Conservation (phyloP, 2,113 vertebrate species). For the Fregata magnificens region DNA sequence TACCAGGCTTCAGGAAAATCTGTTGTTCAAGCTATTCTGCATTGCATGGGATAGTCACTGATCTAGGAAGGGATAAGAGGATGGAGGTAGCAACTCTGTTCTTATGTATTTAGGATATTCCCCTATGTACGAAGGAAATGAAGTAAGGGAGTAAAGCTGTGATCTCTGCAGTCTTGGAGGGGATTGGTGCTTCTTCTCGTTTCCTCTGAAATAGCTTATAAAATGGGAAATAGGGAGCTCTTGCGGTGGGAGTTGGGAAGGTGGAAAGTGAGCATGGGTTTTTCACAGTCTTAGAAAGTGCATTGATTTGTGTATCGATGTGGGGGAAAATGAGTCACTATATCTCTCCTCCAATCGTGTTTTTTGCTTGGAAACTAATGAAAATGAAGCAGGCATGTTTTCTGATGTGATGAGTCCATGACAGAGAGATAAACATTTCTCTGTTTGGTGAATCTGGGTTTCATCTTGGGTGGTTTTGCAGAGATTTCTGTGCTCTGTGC, state of each 20-base stretch:
- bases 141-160: neutral
- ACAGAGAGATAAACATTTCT: neutral
- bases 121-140: neutral
- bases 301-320: neutral
- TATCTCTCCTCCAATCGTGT: fast-evolving
- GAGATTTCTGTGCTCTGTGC: neutral
- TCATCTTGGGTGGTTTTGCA: neutral
- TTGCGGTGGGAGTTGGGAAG: fast-evolving
- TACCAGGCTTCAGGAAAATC: neutral
- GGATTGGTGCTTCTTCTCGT: neutral
- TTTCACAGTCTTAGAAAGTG: neutral
- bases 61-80: neutral
- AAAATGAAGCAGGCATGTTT: neutral
- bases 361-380: neutral
- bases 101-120: neutral
- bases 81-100: neutral
- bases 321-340: fast-evolving
- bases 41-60: neutral
- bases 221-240: neutral
- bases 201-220: neutral
- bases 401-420: neutral
- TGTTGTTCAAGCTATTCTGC: neutral
- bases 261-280: neutral
- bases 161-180: neutral
- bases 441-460: neutral